Percentiles rank a stretch among this genome's conserved stretches.
Evolutionary conservation across 30 jellyfish, hydroid and myxozoan species (phyloP).

Genomic region (Turritopsis rubra): DNA sequence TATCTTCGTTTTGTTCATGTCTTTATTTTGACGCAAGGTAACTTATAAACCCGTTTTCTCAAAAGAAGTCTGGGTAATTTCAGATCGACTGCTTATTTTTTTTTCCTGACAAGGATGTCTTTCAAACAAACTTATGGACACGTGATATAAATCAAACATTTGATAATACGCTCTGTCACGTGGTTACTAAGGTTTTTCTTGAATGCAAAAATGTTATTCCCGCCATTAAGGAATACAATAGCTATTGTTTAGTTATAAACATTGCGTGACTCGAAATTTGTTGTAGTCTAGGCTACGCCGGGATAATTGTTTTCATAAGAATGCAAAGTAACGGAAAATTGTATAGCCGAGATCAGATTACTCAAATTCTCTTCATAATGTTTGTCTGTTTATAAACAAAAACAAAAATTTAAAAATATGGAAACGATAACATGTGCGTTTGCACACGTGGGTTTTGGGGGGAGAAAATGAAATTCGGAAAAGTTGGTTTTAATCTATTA

Average conservation of each 20-base stretch:
- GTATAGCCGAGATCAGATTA: constrained; percentile 11
- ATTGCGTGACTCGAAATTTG: constrained; percentile 1
- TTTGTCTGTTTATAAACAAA: background rate
- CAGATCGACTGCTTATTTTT: background rate
- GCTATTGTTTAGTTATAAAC: background rate
- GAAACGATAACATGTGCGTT: background rate
- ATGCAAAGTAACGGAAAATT: background rate
- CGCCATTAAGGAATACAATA: background rate
- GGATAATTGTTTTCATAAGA: background rate
- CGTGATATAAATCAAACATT: background rate
- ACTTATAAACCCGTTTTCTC: background rate
- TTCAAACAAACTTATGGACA: background rate
- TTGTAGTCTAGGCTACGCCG: background rate
- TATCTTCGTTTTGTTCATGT: background rate
- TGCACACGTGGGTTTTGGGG: background rate
- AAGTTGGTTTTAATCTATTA: too few species aligned
- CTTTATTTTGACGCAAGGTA: background rate
- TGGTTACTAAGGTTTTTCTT: background rate
- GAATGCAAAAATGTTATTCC: constrained; percentile 1
- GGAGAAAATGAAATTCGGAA: background rate
- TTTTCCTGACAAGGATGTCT: background rate
- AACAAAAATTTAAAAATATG: background rate
- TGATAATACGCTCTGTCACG: background rate
- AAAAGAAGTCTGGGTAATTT: background rate
- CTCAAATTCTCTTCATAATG: background rate